phyloP scores from a whole-genome alignment of 2,888 invertebrate genomes.

The Trichopoda pennipes region DNA sequence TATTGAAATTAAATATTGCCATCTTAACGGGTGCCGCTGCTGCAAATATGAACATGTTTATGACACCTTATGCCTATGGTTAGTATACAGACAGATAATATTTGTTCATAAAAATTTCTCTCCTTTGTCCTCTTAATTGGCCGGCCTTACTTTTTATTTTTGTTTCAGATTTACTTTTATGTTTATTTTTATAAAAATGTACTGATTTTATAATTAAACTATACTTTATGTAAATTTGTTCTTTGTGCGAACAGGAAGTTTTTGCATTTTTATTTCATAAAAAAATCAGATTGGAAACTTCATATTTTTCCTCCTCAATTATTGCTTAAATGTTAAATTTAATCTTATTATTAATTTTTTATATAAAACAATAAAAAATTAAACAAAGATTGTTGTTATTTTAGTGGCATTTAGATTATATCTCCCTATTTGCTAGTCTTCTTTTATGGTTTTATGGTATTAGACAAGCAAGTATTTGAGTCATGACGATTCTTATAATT shows the following conservation, averaged over 20 bases:
- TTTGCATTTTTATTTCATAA: constrained; percentile 37
- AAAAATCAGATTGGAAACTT: constrained; percentile 5
- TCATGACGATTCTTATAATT: no score
- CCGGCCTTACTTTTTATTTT: constrained; percentile 3
- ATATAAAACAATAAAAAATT: constrained; percentile 26
- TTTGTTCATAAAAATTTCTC: constrained; percentile 13
- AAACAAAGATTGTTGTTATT: constrained; percentile 36
- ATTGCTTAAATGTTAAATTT: constrained; percentile 38
- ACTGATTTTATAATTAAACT: constrained; percentile 31
- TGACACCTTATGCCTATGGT: constrained; percentile 79
- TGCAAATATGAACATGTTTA: constrained; percentile 80
- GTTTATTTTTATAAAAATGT: constrained; percentile 17
- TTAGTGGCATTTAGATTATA: constrained; percentile 4
- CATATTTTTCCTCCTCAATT: constrained; percentile 6
- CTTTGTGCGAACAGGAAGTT: constrained; percentile 20
- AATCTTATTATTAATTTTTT: constrained; percentile 34
- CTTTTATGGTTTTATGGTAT: neutral
- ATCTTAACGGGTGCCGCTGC: constrained; percentile 74
- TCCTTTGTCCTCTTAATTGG: constrained; percentile 18
- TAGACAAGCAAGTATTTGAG: neutral
- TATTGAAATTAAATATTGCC: constrained; percentile 48
- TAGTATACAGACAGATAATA: constrained; percentile 73
- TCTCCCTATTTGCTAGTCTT: constrained; percentile 13
- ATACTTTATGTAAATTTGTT: constrained; percentile 46
- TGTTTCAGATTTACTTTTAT: constrained; percentile 11